Conservation (phyloP, 1,140 invertebrate species). For the Patella vulgata region DNA sequence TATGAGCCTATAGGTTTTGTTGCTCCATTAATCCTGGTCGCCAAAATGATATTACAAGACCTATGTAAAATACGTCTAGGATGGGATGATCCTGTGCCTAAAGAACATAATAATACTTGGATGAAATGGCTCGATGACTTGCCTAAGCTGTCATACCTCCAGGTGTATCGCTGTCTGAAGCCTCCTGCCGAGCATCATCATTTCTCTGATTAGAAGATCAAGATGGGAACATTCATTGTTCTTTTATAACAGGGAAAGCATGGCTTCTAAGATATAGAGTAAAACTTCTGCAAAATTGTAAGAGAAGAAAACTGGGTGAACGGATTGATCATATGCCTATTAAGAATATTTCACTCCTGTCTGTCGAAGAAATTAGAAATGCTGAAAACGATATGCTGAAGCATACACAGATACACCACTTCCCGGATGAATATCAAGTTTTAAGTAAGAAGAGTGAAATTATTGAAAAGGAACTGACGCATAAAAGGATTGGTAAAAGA, state of each 20-base stretch:
- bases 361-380: not conserved
- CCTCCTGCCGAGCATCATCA: constrained; percentile 9
- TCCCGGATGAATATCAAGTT: too few species aligned
- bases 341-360: not conserved
- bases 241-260: constrained; percentile 45
- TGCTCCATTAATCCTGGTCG: constrained; percentile 8
- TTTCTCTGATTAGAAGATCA: constrained; percentile 2
- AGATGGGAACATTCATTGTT: constrained; percentile 5
- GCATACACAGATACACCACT: constrained; percentile 6
- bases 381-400: constrained; percentile 16
- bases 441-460: constrained; percentile 12
- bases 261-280: constrained; percentile 1
- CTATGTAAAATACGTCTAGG: too few species aligned
- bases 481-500: constrained; percentile 1
- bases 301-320: too few species aligned
- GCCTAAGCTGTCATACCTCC: constrained; percentile 2
- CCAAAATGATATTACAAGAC: too few species aligned
- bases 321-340: not conserved
- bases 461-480: not conserved
- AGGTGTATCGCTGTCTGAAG: constrained; percentile 15
- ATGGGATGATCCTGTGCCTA: too few species aligned
- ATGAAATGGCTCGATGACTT: constrained; percentile 19
- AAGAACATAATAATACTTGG: constrained; percentile 7
- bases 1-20: constrained; percentile 33
- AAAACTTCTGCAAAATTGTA: not conserved